Conservation (phyloP, 2,797 vertebrate genomes). For the Ctenopoma kingsleyae region DNA sequence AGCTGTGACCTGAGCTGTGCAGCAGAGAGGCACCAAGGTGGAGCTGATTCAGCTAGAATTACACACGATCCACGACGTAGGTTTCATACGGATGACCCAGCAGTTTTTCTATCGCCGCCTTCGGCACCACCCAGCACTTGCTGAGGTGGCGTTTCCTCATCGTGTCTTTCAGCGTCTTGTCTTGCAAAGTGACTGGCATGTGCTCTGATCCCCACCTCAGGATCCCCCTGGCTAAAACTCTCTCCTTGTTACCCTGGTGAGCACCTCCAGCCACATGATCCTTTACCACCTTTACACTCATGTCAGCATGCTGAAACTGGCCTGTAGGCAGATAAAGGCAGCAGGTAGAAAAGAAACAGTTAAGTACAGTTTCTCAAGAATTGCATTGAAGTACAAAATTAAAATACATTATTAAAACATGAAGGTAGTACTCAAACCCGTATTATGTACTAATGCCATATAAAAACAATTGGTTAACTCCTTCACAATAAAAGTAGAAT, state of each 20-base stretch:
- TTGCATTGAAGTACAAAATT: not conserved
- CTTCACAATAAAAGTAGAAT: too few species aligned
- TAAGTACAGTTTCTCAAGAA: not conserved
- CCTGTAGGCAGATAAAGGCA: conserved; percentile 63
- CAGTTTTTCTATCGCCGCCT: conserved; percentile 80
- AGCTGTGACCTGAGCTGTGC: conserved; percentile 45
- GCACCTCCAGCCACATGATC: conserved; percentile 5
- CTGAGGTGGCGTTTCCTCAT: conserved; percentile 70
- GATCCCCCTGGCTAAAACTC: conserved; percentile 58
- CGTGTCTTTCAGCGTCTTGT: conserved; percentile 86
- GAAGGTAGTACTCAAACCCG: too few species aligned
- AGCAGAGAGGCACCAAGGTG: conserved; percentile 24
- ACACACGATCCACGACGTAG: conserved; percentile 83
- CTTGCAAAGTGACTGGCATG: conserved; percentile 79
- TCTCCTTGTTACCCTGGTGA: conserved; percentile 54
- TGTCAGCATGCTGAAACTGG: conserved; percentile 85
- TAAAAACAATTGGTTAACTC: too few species aligned
- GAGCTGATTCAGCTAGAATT: conserved; percentile 44
- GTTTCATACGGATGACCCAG: conserved; percentile 83
- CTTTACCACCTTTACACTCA: conserved; percentile 69
- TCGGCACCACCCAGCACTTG: conserved; percentile 88
- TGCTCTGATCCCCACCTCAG: conserved; percentile 75
- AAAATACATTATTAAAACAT: too few species aligned
- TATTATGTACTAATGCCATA: too few species aligned
- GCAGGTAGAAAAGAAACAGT: not conserved